Evolutionary conservation across 23 tunicate genomes (phyloP).

Genomic region (Clavelina lepadiformis): DNA sequence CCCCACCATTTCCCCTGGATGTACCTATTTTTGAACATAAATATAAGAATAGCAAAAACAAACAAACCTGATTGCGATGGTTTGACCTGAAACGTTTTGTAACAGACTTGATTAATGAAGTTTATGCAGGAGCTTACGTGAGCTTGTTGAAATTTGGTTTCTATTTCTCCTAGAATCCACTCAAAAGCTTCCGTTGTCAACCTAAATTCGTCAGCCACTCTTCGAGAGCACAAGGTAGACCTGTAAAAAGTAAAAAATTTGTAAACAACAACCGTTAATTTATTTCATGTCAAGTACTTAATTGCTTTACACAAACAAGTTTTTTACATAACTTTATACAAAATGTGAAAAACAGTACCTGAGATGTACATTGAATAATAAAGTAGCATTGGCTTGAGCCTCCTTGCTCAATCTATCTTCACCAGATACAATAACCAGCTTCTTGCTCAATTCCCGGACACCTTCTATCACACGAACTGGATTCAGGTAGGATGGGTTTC

Average conservation of each 20-base stretch:
- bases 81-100: too few relatives aligned
- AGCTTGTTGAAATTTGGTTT: conserved; percentile 93
- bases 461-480: conserved; percentile 91
- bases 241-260: conserved; percentile 16
- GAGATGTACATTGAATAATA: conserved; percentile 95
- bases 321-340: neutral
- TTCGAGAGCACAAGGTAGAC: conserved; percentile 90
- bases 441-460: conserved; percentile 82
- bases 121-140: conserved; percentile 37
- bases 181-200: conserved; percentile 89
- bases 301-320: neutral
- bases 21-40: conserved; percentile 68
- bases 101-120: too few relatives aligned
- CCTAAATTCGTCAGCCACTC: conserved; percentile 95
- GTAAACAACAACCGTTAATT: neutral
- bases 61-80: neutral
- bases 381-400: conserved; percentile 97
- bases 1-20: conserved; percentile 99
- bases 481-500: conserved; percentile 70
- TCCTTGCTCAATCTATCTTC: conserved; percentile 92
- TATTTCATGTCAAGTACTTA: neutral
- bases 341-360: too few relatives aligned
- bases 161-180: conserved; percentile 98
- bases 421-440: conserved; percentile 91
- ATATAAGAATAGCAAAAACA: neutral